Evolutionary conservation across 2,797 vertebrate genomes (phyloP), one percentile per base, ranked within the genome.

Genomic region (Perodicticus potto): DNA sequence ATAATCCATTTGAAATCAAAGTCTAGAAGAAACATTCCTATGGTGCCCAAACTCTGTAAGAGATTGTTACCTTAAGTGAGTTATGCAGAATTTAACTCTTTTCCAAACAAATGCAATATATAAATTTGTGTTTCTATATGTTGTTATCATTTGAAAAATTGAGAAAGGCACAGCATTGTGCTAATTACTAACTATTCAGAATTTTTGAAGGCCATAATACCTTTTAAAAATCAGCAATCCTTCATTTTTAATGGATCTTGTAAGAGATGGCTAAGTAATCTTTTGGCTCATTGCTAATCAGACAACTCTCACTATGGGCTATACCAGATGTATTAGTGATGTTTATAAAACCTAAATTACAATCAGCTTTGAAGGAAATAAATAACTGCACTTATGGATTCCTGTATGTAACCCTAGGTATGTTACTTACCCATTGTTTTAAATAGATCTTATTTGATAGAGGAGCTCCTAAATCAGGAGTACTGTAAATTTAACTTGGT

Each of bases 401-500:
- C n/a, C n/a, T 93, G 29, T n/a, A 37, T 53, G 0, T 3, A 87
- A 37, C 61, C 65, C 49, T 92, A 40, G 32, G 0, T 57, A 25
- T 89, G 81, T 74, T 59, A 49, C 49, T 49, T 49, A 94, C 40
- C 95, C 4, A 87, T 63, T 37, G 57, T 40, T 91, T 96, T 78
- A 93, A 93, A 37, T 23, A 77, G 3, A n/a, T 61, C 37, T 40
- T 76, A 74, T 76, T 88, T 97, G 84, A 86, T 83, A 96, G 14
- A 95, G 92, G n/a, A 4, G 32, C 2, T 70, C 76, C 73, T 96
- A 67, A 97, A 76, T 91, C 59, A 93, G 61, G 19, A 77, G 59
- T 67, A 82, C 92, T 67, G 76, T n/a, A 94, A 96, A 96, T 55
- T 94, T 74, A 63, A 94, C 65, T 95, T 93, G 7, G 23, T 74